Conservation (phyloP, 2,888 invertebrate species). For the Papilio protenor region DNA sequence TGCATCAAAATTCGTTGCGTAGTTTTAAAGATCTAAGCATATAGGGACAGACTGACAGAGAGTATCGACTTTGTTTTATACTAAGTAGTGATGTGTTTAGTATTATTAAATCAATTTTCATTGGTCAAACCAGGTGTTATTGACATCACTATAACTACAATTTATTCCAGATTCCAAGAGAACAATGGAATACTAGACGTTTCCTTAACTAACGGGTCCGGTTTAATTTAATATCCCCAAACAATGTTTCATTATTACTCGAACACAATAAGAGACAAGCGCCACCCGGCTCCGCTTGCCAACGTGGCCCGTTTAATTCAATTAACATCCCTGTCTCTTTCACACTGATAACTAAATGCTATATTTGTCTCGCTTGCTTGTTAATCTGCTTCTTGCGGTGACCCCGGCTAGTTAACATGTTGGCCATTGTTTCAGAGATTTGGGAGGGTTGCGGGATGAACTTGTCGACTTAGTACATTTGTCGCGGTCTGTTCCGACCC, state of each 20-base stretch:
- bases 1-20: no score
- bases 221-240: slow-evolving; percentile 32
- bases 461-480: slow-evolving; percentile 62
- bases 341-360: slow-evolving; percentile 8
- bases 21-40: no score
- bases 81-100: background rate
- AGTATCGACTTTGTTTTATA: background rate
- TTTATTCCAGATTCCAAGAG: slow-evolving; percentile 7
- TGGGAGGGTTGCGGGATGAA: slow-evolving; percentile 59
- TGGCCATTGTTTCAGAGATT: slow-evolving; percentile 69
- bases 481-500: slow-evolving; percentile 49
- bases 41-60: no score
- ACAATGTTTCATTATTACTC: slow-evolving; percentile 34
- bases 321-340: slow-evolving; percentile 57
- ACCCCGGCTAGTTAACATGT: slow-evolving; percentile 72
- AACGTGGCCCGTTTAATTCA: slow-evolving; percentile 62
- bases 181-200: slow-evolving; percentile 18
- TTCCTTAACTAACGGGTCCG: background rate
- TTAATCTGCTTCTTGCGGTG: slow-evolving; percentile 65
- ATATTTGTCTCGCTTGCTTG: slow-evolving; percentile 47
- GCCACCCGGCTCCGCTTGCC: slow-evolving; percentile 51
- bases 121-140: background rate
- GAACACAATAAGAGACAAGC: slow-evolving; percentile 39
- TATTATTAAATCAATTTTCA: background rate
- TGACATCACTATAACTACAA: background rate